These are phyloP conservation scores for Cherax destructor DNA, from an alignment of 1,140 invertebrate species.

Conservation along the genomic window DNA sequence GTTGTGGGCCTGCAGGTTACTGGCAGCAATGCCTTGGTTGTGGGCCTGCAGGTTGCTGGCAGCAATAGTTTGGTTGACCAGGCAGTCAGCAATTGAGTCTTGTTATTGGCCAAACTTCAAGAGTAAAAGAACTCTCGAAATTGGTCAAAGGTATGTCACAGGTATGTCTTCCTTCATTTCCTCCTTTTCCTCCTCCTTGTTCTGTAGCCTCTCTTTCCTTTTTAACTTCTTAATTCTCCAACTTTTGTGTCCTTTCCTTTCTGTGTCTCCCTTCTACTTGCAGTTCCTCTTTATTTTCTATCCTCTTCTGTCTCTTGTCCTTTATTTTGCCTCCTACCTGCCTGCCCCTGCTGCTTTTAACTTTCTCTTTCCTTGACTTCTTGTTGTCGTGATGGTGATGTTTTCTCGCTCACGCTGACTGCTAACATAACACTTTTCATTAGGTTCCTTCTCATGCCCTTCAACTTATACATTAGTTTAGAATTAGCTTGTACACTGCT, in stretches of 20 bases:
- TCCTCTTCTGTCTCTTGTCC: not conserved
- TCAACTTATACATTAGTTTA: not conserved
- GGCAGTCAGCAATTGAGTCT: no score
- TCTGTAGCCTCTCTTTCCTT: not conserved
- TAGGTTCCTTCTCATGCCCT: not conserved
- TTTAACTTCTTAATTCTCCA: not conserved
- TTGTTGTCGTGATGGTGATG: no score
- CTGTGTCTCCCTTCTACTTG: not conserved
- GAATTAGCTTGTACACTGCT: not conserved
- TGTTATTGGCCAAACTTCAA: no score
- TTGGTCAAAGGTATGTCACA: no score
- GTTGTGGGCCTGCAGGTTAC: no score
- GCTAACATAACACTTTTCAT: no score
- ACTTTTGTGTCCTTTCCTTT: not conserved
- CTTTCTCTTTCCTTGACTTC: no score
- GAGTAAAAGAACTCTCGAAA: no score
- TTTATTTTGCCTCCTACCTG: not conserved
- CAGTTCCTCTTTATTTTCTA: not conserved
- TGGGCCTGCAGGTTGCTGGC: no score
- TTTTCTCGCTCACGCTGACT: no score
- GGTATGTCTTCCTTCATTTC: not conserved
- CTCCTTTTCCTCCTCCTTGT: not conserved
- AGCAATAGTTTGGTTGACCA: no score
- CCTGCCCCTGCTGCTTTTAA: not conserved
- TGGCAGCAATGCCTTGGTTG: no score